These are phyloP conservation scores for Alosa sapidissima DNA, from an alignment of 2,797 vertebrate genomes.

Conservation along the genomic window DNA sequence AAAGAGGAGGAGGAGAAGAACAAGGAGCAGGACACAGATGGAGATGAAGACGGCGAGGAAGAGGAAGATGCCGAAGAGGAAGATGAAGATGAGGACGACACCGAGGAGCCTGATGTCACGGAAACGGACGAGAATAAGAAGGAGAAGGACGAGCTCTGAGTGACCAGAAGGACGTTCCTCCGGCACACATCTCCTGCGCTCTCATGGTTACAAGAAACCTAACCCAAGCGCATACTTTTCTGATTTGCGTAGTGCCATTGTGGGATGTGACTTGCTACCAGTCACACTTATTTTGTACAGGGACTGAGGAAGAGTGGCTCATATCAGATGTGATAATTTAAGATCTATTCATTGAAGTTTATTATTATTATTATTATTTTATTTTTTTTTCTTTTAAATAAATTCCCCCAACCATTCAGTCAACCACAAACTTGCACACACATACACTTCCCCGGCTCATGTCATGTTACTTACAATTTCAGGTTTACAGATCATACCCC, in stretches of 20 bases:
- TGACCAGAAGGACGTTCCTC: constrained; percentile 40
- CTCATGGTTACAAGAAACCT: constrained; percentile 59
- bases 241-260: constrained; percentile 19
- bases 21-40: constrained; percentile 65
- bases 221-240: constrained; percentile 31
- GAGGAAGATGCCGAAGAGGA: constrained; percentile 39
- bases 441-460: background rate
- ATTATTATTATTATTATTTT: background rate
- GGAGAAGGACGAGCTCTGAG: constrained; percentile 77
- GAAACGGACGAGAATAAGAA: constrained; percentile 60
- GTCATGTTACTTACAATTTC: background rate
- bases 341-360: constrained; percentile 4
- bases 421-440: background rate
- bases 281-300: background rate
- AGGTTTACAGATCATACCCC: background rate
- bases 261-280: constrained; percentile 25
- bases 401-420: background rate
- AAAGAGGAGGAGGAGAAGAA: constrained; percentile 76
- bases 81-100: constrained; percentile 32
- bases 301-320: constrained; percentile 25
- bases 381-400: background rate
- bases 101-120: constrained; percentile 54
- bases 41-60: constrained; percentile 40
- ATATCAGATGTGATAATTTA: constrained; percentile 26
- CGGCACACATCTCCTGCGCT: constrained; percentile 41